phyloP scores from a whole-genome alignment of 2,113 vertebrate species.

The Okapia johnstoni region DNA sequence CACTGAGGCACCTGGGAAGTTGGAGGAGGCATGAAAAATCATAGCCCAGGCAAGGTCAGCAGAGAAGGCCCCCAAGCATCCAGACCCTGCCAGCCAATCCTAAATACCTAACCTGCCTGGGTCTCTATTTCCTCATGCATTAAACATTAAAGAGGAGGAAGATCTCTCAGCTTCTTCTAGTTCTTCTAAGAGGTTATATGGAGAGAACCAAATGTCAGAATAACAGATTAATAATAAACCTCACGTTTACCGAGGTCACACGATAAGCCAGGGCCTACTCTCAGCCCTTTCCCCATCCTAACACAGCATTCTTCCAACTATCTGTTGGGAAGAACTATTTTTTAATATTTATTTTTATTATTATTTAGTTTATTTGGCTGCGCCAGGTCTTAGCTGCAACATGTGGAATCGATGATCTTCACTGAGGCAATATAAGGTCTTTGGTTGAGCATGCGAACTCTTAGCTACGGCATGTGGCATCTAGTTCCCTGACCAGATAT shows the following conservation, averaged over 20 bases:
- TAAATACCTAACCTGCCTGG: background rate
- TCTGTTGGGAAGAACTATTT: background rate
- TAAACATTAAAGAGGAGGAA: background rate
- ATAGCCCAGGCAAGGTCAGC: background rate
- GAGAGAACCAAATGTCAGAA: background rate
- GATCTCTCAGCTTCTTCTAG: background rate
- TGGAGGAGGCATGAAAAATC: background rate
- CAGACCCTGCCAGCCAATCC: background rate
- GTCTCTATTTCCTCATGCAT: background rate
- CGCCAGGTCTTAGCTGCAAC: background rate
- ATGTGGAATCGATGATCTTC: background rate
- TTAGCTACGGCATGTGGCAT: background rate
- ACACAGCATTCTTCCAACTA: background rate
- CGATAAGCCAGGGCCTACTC: background rate
- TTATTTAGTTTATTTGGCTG: background rate
- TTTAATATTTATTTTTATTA: background rate
- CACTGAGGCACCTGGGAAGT: background rate
- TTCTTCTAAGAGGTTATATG: background rate
- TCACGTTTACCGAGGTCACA: background rate
- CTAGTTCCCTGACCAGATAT: background rate
- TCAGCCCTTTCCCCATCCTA: background rate
- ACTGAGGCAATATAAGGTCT: background rate
- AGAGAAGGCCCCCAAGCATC: background rate
- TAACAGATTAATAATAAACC: background rate
- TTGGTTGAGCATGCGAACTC: background rate